Evolutionary conservation across 2,888 invertebrate species (phyloP).

Genomic region (Drosophila algonquin): DNA sequence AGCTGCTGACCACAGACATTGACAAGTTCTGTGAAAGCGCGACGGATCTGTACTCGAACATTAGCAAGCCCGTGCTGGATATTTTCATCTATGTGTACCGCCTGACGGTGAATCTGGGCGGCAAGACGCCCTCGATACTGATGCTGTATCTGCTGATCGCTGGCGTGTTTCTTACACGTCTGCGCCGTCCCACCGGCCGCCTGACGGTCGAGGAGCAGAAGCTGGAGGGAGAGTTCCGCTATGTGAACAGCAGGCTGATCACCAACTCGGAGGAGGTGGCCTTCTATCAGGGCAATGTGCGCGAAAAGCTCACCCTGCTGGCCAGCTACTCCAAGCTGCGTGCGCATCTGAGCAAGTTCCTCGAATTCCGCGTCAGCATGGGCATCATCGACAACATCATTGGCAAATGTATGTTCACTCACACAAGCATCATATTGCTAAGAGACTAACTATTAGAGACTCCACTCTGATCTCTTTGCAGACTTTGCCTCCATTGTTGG

Average conservation of each 20-base stretch:
- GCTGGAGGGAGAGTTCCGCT: constrained; percentile 99
- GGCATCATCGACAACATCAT: constrained; percentile 98
- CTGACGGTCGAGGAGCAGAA: constrained; percentile 98
- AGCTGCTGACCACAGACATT: constrained; percentile 96
- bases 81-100: constrained; percentile 97
- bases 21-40: constrained; percentile 98
- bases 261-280: constrained; percentile 96
- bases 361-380: constrained; percentile 95
- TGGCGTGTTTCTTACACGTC: constrained; percentile 93
- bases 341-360: constrained; percentile 92
- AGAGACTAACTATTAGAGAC: no score
- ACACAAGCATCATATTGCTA: no score
- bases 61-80: constrained; percentile 97
- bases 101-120: constrained; percentile 93
- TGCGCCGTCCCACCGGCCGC: constrained; percentile 93
- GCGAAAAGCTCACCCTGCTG: constrained; percentile 94
- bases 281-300: constrained; percentile 91
- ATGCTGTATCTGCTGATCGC: constrained; percentile 94
- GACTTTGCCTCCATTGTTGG: constrained; percentile 98
- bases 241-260: constrained; percentile 97
- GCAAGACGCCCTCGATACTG: constrained; percentile 94
- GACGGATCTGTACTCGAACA: constrained; percentile 97
- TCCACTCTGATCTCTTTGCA: constrained; percentile 77
- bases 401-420: constrained; percentile 92
- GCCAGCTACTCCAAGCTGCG: constrained; percentile 95